Conservation (phyloP, 1,140 invertebrate genomes). For the Drosophila truncata region DNA sequence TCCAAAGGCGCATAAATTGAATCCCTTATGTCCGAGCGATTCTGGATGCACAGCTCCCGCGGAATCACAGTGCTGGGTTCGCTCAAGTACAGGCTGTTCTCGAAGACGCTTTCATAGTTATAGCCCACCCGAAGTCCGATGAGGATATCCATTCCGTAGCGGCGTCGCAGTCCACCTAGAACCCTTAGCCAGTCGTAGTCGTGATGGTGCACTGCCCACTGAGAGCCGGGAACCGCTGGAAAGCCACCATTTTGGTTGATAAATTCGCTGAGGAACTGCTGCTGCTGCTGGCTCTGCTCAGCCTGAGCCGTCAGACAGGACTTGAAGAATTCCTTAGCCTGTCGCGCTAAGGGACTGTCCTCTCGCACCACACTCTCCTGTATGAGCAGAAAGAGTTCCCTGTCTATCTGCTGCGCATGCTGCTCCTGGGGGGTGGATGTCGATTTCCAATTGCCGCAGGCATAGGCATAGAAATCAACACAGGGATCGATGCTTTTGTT, state of each 20-base stretch:
- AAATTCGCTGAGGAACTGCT: constrained; percentile 90
- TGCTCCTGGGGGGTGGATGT: constrained; percentile 92
- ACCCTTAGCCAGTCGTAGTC: constrained; percentile 90
- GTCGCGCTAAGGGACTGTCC: constrained; percentile 79
- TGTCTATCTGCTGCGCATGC: constrained; percentile 89
- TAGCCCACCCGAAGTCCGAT: constrained; percentile 93
- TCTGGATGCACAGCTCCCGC: constrained; percentile 50
- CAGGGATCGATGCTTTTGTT: constrained; percentile 92
- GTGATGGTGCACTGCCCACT: constrained; percentile 64
- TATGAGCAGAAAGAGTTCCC: constrained; percentile 89
- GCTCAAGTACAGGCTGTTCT: constrained; percentile 94
- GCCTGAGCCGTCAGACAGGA: constrained; percentile 93
- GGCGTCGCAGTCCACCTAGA: constrained; percentile 89
- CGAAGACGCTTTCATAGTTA: constrained; percentile 94
- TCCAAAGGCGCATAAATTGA: constrained; percentile 54
- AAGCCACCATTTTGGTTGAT: constrained; percentile 77
- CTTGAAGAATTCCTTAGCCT: constrained; percentile 93
- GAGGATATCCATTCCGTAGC: constrained; percentile 92
- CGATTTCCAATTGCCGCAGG: constrained; percentile 87
- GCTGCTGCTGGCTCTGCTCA: constrained; percentile 90
- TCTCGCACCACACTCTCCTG: constrained; percentile 84
- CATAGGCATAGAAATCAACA: constrained; percentile 93
- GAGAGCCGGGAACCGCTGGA: constrained; percentile 71
- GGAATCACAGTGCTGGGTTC: constrained; percentile 72
- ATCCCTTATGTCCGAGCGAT: constrained; percentile 39